Evolutionary conservation across 2,113 vertebrate species (phyloP), one percentile per base, ranked within the genome.

Genomic region (Sebastes fasciatus): DNA sequence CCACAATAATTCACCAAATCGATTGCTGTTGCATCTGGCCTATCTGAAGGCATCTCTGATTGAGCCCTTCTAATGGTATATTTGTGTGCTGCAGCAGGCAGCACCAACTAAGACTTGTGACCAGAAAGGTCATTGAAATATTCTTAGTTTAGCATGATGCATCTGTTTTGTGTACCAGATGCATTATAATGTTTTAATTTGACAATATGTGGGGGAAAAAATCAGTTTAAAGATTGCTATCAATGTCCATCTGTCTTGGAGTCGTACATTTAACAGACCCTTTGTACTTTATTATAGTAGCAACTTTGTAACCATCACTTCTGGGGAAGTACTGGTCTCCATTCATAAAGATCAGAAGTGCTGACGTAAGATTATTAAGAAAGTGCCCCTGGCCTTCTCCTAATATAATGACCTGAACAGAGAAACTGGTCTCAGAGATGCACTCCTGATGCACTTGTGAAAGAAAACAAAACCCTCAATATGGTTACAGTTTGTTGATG

Each of bases 271-370:
- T n/a, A n/a, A n/a, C n/a, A n/a, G n/a, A n/a, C n/a, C n/a, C n/a
- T n/a, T n/a, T n/a, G n/a, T n/a, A n/a, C n/a, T n/a, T n/a, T n/a
- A n/a, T n/a, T n/a, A n/a, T n/a, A n/a, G 69, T 0, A 34, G 34
- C 0, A n/a, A 10, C 8, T 34, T n/a, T 67, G 54, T 17, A 19
- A 26, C 54, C 48, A 3, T 62, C 46, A 55, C 70, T 65, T 14
- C 14, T 54, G 58, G 40, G 57, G 7, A 26, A n/a, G 65, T 57
- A 70, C 72, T 63, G 57, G 19, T 10, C 40, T 5, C 46, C 54
- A 72, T 80, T 80, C 55, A 79, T 80, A 26, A 83, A 79, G 71
- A 77, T 83, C 73, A 26, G 26, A 26, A 2, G 51, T 84, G 77
- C 72, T 62, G 66, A 83, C 79, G 61, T 49, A 16, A 48, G 68